Conservation (phyloP, 2,888 invertebrate species). For the Ligdia adustata region DNA sequence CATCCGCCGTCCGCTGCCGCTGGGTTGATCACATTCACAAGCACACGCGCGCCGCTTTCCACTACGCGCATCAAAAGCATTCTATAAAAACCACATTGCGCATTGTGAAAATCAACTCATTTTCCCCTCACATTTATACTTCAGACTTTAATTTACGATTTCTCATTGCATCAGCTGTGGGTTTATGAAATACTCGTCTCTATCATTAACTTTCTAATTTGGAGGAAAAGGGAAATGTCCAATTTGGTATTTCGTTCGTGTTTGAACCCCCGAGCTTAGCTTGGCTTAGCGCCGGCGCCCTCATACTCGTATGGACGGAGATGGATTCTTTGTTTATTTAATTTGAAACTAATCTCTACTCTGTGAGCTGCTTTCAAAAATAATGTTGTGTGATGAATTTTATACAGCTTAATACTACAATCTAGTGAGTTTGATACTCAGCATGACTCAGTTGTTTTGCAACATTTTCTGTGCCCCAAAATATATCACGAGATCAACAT, state of each 20-base stretch:
- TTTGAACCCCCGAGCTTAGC: slow-evolving; percentile 29
- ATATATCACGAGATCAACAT: too few species aligned
- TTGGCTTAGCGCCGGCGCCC: slow-evolving; percentile 31
- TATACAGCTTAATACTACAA: too few species aligned
- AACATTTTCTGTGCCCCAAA: too few species aligned
- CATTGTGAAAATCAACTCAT: slow-evolving; percentile 30
- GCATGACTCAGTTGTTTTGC: too few species aligned
- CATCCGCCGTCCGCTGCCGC: slow-evolving; percentile 46
- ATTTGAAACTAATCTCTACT: slow-evolving; percentile 18
- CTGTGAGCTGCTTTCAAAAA: too few species aligned
- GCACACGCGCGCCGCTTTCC: slow-evolving; percentile 41
- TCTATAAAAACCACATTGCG: slow-evolving; percentile 36
- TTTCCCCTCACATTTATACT: slow-evolving; percentile 20
- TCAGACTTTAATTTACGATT: slow-evolving; percentile 21
- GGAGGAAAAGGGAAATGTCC: slow-evolving; percentile 21
- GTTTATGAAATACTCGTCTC: slow-evolving; percentile 11
- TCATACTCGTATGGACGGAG: slow-evolving; percentile 30
- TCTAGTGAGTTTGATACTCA: too few species aligned
- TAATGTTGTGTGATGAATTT: too few species aligned
- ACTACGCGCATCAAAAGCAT: slow-evolving; percentile 42
- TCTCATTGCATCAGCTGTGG: slow-evolving; percentile 17
- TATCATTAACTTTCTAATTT: slow-evolving; percentile 23
- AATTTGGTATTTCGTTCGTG: slow-evolving; percentile 21
- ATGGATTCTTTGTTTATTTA: slow-evolving; percentile 40
- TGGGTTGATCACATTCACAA: slow-evolving; percentile 52